A percentile compares a stretch with the other conserved stretches of the same genome.
phyloP scores from a whole-genome alignment of 2,888 invertebrate genomes.

The Nymphalis urticae region DNA sequence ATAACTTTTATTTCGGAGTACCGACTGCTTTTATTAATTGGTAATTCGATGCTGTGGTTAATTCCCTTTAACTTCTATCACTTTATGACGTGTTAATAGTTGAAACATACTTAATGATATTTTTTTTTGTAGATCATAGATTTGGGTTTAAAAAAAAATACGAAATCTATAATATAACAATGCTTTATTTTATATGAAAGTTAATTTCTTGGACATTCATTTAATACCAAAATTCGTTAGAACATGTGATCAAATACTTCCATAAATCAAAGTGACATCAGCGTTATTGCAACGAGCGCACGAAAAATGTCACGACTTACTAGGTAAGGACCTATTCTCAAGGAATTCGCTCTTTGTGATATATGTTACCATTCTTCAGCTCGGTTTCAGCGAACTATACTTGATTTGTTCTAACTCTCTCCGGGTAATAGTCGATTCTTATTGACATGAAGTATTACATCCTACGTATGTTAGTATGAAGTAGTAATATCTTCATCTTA shows the following conservation, averaged over 20 bases:
- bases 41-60: too few species aligned
- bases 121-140: too few species aligned
- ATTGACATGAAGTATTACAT: slow-evolving; percentile 28
- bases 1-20: too few species aligned
- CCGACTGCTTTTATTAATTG: too few species aligned
- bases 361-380: slow-evolving; percentile 58
- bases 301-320: slow-evolving; percentile 55
- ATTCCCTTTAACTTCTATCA: too few species aligned
- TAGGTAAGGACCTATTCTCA: slow-evolving; percentile 48
- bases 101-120: too few species aligned
- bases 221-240: slow-evolving; percentile 38
- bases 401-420: slow-evolving; percentile 38
- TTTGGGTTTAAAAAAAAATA: too few species aligned
- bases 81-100: too few species aligned
- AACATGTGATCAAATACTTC: slow-evolving; percentile 56
- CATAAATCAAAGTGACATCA: slow-evolving; percentile 68
- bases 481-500: background rate
- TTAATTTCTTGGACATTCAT: slow-evolving; percentile 25
- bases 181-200: background rate
- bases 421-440: slow-evolving; percentile 31
- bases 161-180: too few species aligned
- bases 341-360: slow-evolving; percentile 55
- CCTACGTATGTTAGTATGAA: background rate
- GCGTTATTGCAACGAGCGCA: slow-evolving; percentile 63
- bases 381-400: slow-evolving; percentile 47